Conservation (phyloP, 2,113 vertebrate species). For the Tamias sibiricus region DNA sequence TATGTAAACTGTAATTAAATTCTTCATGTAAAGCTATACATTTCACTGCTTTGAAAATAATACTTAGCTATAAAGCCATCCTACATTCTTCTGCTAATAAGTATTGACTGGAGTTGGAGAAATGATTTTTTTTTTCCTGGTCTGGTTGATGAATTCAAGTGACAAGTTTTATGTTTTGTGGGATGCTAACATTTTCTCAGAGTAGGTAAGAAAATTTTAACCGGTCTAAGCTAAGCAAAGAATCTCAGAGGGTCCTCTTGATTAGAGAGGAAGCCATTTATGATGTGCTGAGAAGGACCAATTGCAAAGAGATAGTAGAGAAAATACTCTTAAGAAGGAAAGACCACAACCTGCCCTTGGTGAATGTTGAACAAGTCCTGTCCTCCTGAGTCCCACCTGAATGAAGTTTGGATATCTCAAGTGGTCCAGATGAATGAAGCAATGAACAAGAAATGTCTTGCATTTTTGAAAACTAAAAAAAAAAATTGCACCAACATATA, state of each 20-base stretch:
- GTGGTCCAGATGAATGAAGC: neutral
- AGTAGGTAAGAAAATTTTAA: slow-evolving; percentile 34
- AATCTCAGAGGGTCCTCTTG: slow-evolving; percentile 17
- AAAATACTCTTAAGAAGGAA: neutral
- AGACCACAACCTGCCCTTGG: neutral
- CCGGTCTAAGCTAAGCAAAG: neutral
- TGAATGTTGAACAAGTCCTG: neutral
- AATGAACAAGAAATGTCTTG: neutral
- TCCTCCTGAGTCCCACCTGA: neutral
- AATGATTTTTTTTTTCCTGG: slow-evolving; percentile 16
- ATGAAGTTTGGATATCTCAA: neutral
- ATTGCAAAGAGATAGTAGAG: neutral
- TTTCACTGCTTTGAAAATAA: slow-evolving; percentile 63
- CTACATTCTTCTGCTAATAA: slow-evolving; percentile 54
- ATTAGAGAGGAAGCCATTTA: neutral
- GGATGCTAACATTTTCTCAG: slow-evolving; percentile 37
- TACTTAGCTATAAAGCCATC: slow-evolving; percentile 53
- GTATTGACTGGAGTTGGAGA: neutral
- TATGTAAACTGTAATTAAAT: slow-evolving; percentile 71
- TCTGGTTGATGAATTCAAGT: slow-evolving; percentile 56
- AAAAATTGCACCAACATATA: neutral
- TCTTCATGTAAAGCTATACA: slow-evolving; percentile 60
- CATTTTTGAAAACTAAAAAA: neutral
- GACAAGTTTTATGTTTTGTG: slow-evolving; percentile 52
- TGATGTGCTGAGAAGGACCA: neutral